Percentiles rank a stretch among this genome's conserved stretches.
Evolutionary conservation across 2,113 vertebrate species (phyloP).

Genomic region (Leptocoma aspasia): DNA sequence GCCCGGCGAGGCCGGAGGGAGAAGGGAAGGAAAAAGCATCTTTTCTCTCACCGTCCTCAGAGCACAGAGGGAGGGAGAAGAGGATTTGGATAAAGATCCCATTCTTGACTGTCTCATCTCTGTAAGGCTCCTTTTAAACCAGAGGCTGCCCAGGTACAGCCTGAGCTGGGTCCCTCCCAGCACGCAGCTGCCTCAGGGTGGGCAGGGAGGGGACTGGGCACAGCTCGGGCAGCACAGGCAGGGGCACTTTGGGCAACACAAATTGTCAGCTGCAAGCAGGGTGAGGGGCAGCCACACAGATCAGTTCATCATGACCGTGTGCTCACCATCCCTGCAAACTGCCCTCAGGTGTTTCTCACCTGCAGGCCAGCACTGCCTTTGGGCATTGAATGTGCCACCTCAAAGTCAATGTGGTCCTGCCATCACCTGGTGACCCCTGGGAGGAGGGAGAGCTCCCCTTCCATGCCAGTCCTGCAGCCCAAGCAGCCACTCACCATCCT

Average conservation of each 20-base stretch:
- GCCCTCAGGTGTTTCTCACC: neutral
- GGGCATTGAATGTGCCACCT: neutral
- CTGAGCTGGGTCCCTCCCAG: neutral
- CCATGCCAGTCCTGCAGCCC: neutral
- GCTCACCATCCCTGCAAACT: neutral
- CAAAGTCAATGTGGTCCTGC: neutral
- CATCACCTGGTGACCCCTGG: neutral
- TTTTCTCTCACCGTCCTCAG: neutral
- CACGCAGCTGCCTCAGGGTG: fast-evolving
- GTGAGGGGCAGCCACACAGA: fast-evolving
- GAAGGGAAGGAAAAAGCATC: conserved; percentile 41
- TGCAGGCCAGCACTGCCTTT: neutral
- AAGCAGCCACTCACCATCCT: neutral
- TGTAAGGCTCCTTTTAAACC: neutral
- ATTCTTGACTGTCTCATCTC: conserved; percentile 21
- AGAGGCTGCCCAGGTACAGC: neutral
- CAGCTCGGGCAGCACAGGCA: fast-evolving
- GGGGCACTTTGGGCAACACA: neutral
- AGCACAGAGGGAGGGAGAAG: conserved; percentile 25
- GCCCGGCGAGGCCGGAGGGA: neutral
- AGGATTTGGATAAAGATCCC: conserved; percentile 33
- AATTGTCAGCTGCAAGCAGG: neutral
- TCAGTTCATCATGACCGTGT: fast-evolving
- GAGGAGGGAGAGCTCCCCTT: neutral
- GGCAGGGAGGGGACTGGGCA: neutral